Percentiles rank a stretch among this genome's conserved stretches.
Evolutionary conservation across 2,113 vertebrate species (phyloP).

Genomic region (Nerophis ophidion): DNA sequence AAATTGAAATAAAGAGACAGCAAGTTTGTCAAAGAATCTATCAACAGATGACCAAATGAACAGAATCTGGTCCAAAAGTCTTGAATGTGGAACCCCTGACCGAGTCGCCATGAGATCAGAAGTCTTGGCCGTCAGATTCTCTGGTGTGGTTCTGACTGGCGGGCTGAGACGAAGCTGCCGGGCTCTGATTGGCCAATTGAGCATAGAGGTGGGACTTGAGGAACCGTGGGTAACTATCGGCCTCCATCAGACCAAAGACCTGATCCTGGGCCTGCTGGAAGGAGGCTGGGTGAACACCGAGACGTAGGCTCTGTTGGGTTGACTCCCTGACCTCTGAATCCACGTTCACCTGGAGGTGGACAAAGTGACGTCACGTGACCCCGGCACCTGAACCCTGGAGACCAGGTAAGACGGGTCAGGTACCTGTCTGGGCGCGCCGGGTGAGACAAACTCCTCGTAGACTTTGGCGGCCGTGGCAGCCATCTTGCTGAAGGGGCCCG

Average conservation of each 20-base stretch:
- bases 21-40: too few relatives aligned
- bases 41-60: too few relatives aligned
- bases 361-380: slow-evolving; percentile 8
- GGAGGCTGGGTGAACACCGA: slow-evolving; percentile 66
- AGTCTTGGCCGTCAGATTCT: not conserved
- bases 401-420: not conserved
- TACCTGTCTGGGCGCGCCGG: slow-evolving; percentile 70
- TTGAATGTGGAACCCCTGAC: not conserved
- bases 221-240: slow-evolving; percentile 91
- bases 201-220: slow-evolving; percentile 84
- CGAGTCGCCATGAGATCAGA: not conserved
- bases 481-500: slow-evolving; percentile 85
- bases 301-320: slow-evolving; percentile 83
- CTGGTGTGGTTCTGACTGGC: not conserved
- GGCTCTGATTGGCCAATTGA: slow-evolving; percentile 78
- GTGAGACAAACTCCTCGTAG: slow-evolving; percentile 84
- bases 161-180: not conserved
- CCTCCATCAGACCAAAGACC: slow-evolving; percentile 89
- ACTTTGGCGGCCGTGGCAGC: slow-evolving; percentile 82
- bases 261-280: slow-evolving; percentile 87
- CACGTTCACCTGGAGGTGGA: slow-evolving; percentile 81
- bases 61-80: not conserved
- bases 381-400: not conserved
- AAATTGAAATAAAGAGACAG: too few relatives aligned
- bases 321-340: slow-evolving; percentile 84